Conservation (phyloP, 2,113 vertebrate genomes). For the Amblyornis subalaris region DNA sequence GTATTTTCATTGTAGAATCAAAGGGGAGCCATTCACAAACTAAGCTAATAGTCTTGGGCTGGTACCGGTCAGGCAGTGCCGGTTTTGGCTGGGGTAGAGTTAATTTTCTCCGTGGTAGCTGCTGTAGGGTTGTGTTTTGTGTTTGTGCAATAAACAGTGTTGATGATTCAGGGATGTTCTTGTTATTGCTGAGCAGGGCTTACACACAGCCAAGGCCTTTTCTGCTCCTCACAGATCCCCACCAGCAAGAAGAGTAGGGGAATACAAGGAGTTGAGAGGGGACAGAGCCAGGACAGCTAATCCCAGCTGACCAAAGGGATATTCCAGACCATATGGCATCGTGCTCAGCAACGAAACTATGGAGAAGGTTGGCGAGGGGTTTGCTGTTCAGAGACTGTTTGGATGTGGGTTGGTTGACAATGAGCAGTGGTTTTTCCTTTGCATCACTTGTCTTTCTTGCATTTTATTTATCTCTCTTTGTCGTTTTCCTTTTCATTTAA, state of each 20-base stretch:
- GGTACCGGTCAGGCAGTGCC: not conserved
- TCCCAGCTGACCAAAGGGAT: not conserved
- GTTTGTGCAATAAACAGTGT: no score
- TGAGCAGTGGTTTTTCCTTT: not conserved
- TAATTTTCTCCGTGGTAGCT: not conserved
- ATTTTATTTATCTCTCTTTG: not conserved
- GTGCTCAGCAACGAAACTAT: not conserved
- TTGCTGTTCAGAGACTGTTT: not conserved
- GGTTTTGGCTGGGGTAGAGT: not conserved
- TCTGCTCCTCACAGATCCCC: not conserved
- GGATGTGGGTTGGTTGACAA: fast-evolving
- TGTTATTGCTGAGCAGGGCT: not conserved
- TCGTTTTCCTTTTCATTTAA: not conserved
- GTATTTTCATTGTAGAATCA: not conserved
- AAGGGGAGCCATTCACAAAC: not conserved
- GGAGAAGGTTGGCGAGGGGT: fast-evolving
- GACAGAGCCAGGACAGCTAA: not conserved
- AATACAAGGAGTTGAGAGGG: not conserved
- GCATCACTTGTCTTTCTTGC: not conserved
- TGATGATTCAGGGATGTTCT: fast-evolving
- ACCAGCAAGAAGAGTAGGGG: fast-evolving
- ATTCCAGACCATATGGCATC: not conserved
- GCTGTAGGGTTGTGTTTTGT: not conserved
- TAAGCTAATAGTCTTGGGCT: not conserved
- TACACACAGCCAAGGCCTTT: not conserved